These are phyloP conservation scores for Ateles fusciceps DNA, from an alignment of 2,797 vertebrate genomes.

Conservation along the genomic window DNA sequence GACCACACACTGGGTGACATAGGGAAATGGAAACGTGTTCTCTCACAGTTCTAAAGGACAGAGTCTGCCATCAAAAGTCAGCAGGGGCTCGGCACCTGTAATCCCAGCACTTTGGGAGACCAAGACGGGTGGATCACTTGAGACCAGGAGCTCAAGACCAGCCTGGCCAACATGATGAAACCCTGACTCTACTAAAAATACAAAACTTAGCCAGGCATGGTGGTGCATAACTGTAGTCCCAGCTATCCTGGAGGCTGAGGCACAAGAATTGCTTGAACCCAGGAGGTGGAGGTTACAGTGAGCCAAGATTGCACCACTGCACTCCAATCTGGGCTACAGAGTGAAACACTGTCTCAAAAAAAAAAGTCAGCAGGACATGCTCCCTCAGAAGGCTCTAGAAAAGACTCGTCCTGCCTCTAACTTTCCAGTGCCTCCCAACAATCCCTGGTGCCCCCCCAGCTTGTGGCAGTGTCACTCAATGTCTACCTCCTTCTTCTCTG, in stretches of 20 bases:
- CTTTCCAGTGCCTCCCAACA: background rate
- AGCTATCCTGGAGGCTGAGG: background rate
- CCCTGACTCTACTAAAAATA: background rate
- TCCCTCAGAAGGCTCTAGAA: background rate
- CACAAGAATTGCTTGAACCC: background rate
- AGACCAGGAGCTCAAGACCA: background rate
- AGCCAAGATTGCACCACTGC: background rate
- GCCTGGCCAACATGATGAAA: background rate
- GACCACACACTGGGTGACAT: fast-evolving
- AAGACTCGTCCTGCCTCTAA: background rate
- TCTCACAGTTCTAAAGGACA: background rate
- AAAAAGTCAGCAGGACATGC: background rate
- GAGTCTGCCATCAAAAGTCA: background rate
- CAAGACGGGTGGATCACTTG: background rate
- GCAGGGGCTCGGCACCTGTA: background rate
- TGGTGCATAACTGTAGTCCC: background rate
- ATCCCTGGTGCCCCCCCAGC: fast-evolving
- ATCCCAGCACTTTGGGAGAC: background rate
- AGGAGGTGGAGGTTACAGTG: background rate
- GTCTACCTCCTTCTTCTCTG: background rate
- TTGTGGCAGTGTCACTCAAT: fast-evolving
- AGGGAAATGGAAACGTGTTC: background rate
- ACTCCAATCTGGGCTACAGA: background rate
- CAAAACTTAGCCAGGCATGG: background rate
- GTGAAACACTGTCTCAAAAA: background rate